Conservation (phyloP, 2,888 invertebrate species). For the Pomacea canaliculata region DNA sequence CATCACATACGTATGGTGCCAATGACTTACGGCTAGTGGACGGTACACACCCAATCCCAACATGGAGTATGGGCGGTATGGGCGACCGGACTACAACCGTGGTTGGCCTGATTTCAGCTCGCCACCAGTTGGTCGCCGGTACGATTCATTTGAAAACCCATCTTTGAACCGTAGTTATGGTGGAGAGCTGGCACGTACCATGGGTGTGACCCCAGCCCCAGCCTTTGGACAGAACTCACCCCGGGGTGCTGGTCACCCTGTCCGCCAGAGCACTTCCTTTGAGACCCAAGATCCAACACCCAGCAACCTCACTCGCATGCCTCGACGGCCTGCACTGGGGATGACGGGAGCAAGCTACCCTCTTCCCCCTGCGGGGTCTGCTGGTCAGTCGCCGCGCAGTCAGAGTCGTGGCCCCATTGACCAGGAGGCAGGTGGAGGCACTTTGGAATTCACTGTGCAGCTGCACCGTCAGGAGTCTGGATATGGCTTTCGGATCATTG, state of each 20-base stretch:
- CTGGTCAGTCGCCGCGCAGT: conserved; percentile 33
- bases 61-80: conserved; percentile 40
- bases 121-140: conserved; percentile 34
- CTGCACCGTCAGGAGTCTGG: conserved; percentile 91
- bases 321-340: conserved; percentile 42
- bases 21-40: conserved; percentile 36
- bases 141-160: conserved; percentile 36
- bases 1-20: conserved; percentile 34
- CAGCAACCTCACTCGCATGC: conserved; percentile 59
- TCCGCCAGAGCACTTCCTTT: conserved; percentile 75
- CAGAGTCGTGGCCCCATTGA: conserved; percentile 30
- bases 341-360: conserved; percentile 1
- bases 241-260: conserved; percentile 49
- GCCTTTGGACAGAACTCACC: conserved; percentile 37
- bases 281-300: conserved; percentile 74
- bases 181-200: conserved; percentile 32
- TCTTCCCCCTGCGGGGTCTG: conserved; percentile 39
- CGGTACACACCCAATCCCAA: conserved; percentile 39
- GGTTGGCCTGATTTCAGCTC: conserved; percentile 38
- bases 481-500: conserved; percentile 98
- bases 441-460: conserved; percentile 81
- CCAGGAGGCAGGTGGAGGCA: conserved; percentile 39
- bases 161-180: conserved; percentile 38
- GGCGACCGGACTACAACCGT: conserved; percentile 29
- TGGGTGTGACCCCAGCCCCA: conserved; percentile 8